Conservation (phyloP, 2,888 invertebrate genomes). For the Perizoma flavofasciatum region DNA sequence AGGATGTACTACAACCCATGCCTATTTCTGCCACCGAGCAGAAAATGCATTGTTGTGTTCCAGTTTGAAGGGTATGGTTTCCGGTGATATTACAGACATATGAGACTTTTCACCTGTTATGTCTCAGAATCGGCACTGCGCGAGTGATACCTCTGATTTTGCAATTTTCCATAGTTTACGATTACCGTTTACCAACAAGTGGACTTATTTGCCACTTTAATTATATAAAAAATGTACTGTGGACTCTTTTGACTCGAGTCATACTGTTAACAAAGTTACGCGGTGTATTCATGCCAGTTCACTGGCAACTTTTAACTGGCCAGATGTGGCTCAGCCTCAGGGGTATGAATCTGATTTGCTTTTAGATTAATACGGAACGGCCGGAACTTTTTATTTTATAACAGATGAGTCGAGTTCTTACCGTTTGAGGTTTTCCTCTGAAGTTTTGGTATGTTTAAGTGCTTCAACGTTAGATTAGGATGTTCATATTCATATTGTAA, state of each 20-base stretch:
- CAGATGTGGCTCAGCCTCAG: slow-evolving; percentile 72
- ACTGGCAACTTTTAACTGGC: slow-evolving; percentile 80
- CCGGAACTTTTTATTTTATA: slow-evolving; percentile 56
- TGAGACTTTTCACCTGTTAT: no score
- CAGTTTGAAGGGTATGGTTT: no score
- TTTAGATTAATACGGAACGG: slow-evolving; percentile 69
- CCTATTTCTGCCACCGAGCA: no score
- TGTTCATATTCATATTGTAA: no score
- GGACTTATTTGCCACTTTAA: not conserved
- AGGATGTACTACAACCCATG: no score
- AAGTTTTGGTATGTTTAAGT: not conserved
- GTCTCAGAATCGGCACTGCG: no score
- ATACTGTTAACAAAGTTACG: slow-evolving; percentile 68
- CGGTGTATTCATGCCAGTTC: slow-evolving; percentile 75
- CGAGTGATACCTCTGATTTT: no score
- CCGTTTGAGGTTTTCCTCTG: slow-evolving; percentile 20
- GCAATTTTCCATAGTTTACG: no score
- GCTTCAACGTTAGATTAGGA: not conserved
- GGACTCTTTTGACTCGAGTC: slow-evolving; percentile 35
- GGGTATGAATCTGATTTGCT: slow-evolving; percentile 77
- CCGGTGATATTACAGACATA: no score
- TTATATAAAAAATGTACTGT: not conserved
- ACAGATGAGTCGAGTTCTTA: slow-evolving; percentile 43
- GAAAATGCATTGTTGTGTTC: no score
- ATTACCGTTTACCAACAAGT: no score